Percentiles rank a stretch among this genome's conserved stretches.
Evolutionary conservation across 2,888 invertebrate species (phyloP).

Genomic region (Apamea anceps): DNA sequence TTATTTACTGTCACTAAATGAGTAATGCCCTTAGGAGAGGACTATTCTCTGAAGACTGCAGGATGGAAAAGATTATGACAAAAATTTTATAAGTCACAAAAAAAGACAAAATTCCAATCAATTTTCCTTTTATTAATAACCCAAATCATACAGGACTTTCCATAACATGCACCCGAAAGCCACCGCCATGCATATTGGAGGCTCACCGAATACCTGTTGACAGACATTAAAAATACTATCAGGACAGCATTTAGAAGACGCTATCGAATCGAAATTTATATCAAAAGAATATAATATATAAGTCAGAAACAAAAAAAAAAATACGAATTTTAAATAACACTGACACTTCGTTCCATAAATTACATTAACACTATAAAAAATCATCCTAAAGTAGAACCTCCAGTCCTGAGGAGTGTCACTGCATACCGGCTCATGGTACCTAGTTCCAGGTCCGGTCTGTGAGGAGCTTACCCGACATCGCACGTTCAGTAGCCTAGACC

Average conservation of each 20-base stretch:
- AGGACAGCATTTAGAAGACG: not conserved
- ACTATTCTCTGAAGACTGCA: not conserved
- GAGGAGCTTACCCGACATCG: slow-evolving; percentile 92
- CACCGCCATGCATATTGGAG: slow-evolving; percentile 85
- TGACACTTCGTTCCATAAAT: slow-evolving; percentile 92
- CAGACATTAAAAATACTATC: not conserved
- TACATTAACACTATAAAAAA: slow-evolving; percentile 90
- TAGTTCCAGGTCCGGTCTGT: slow-evolving; percentile 95
- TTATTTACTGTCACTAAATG: not conserved
- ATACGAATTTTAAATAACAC: not conserved
- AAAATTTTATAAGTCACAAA: not conserved
- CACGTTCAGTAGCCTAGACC: slow-evolving; percentile 93
- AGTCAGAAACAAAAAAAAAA: too few relatives aligned
- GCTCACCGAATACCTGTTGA: slow-evolving; percentile 86
- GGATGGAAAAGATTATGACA: too few relatives aligned
- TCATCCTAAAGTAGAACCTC: slow-evolving; percentile 91
- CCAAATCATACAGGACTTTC: not conserved
- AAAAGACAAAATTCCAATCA: not conserved
- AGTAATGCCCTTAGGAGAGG: not conserved
- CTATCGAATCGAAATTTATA: not conserved
- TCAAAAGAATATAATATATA: too few relatives aligned
- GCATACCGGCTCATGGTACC: slow-evolving; percentile 92
- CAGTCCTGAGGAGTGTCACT: slow-evolving; percentile 94
- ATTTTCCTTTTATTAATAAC: not conserved
- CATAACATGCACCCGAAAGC: slow-evolving; percentile 20